Evolutionary conservation across 2,113 vertebrate genomes (phyloP).

Genomic region (Antechinus stuartii): DNA sequence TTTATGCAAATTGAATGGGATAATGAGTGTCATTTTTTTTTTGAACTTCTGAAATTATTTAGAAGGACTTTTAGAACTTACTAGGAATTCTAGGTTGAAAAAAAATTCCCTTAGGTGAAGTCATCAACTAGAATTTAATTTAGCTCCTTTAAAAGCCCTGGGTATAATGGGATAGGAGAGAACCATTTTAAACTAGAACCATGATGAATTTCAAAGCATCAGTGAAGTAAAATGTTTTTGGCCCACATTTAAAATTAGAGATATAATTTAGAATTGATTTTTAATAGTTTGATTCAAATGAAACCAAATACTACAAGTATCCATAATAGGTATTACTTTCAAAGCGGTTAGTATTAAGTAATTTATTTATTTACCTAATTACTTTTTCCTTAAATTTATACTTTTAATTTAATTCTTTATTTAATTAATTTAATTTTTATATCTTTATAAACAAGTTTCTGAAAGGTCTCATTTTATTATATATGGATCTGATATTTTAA

Average conservation of each 20-base stretch:
- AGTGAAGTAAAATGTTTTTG: neutral
- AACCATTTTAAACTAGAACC: neutral
- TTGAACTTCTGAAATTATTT: neutral
- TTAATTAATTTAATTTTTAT: no score
- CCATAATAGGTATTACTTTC: neutral
- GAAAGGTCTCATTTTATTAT: constrained; percentile 1
- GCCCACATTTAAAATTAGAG: neutral
- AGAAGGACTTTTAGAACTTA: neutral
- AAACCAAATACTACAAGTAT: neutral
- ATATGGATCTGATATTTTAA: neutral
- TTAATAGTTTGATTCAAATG: neutral
- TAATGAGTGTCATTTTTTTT: neutral
- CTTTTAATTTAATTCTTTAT: no score
- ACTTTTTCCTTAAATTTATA: neutral
- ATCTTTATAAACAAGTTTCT: neutral
- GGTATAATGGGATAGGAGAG: neutral
- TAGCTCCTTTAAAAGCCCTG: neutral
- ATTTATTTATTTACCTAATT: neutral
- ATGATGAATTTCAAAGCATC: neutral
- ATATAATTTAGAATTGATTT: neutral
- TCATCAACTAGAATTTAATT: neutral
- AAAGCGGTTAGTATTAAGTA: neutral
- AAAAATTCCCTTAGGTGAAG: neutral
- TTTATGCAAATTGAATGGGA: neutral
- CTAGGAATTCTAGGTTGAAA: neutral